phyloP scores from a whole-genome alignment of 1,140 invertebrate species.

The Spodoptera litura region DNA sequence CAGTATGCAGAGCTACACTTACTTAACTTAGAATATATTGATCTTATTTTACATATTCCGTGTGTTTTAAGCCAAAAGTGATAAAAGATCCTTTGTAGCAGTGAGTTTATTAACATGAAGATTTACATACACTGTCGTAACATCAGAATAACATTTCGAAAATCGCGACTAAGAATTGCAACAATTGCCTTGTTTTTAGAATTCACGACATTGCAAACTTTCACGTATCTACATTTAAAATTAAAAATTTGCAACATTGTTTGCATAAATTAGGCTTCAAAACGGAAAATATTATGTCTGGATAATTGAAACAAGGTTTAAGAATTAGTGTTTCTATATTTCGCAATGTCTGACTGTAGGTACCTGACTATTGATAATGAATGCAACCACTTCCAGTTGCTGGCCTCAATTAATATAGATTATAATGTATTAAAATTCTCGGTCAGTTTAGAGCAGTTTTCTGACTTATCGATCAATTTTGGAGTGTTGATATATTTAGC shows the following conservation, averaged over 20 bases:
- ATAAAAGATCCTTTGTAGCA: slow-evolving; percentile 4
- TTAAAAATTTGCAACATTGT: slow-evolving; percentile 23
- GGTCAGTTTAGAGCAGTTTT: slow-evolving; percentile 52
- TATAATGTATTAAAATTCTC: slow-evolving; percentile 74
- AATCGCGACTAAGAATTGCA: slow-evolving; percentile 30
- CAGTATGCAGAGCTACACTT: slow-evolving; percentile 1
- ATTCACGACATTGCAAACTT: slow-evolving; percentile 37
- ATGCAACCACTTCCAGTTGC: slow-evolving; percentile 72
- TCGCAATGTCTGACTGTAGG: slow-evolving; percentile 47
- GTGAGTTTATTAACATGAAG: slow-evolving; percentile 8
- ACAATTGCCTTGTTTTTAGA: slow-evolving; percentile 41
- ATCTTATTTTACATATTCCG: slow-evolving; percentile 28
- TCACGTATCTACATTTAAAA: slow-evolving; percentile 32
- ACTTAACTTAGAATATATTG: slow-evolving; percentile 36
- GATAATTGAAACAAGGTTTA: slow-evolving; percentile 44
- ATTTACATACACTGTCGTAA: slow-evolving; percentile 38
- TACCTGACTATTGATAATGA: slow-evolving; percentile 62
- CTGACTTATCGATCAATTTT: slow-evolving; percentile 48
- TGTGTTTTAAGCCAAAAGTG: not conserved
- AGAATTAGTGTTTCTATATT: slow-evolving; percentile 47
- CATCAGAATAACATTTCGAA: slow-evolving; percentile 36
- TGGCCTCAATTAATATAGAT: slow-evolving; percentile 82
- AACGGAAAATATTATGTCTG: slow-evolving; percentile 31
- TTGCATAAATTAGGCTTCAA: not conserved
- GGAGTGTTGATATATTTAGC: not conserved